These are phyloP conservation scores for Danionella cerebrum DNA, from an alignment of 2,113 vertebrate genomes.

Conservation along the genomic window DNA sequence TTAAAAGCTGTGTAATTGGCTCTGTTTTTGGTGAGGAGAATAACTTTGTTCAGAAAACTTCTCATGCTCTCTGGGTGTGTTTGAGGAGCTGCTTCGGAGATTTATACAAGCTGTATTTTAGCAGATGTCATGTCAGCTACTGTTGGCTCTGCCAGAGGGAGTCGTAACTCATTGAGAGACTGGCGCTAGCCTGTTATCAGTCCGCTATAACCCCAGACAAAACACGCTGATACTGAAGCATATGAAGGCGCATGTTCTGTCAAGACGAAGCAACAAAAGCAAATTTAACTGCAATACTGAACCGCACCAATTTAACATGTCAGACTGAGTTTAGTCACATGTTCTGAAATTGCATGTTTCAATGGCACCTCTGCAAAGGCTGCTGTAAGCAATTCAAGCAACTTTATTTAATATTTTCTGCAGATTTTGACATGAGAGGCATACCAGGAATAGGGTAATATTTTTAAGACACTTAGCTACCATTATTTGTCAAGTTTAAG, in stretches of 20 bases:
- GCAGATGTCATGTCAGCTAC: constrained; percentile 44
- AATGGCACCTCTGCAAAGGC: not conserved
- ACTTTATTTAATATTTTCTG: constrained; percentile 8
- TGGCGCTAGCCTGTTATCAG: constrained; percentile 57
- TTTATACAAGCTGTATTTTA: constrained; percentile 31
- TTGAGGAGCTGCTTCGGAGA: not conserved
- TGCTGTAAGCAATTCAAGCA: constrained; percentile 14
- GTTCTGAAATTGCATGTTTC: constrained; percentile 24
- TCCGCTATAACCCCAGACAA: constrained; percentile 42
- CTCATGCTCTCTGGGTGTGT: not conserved
- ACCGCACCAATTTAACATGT: constrained; percentile 21
- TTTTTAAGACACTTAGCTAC: not conserved
- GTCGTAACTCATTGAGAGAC: constrained; percentile 54
- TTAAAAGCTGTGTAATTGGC: constrained; percentile 55
- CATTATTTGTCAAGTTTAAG: not conserved
- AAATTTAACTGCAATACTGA: constrained; percentile 41
- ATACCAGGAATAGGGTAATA: too few relatives aligned
- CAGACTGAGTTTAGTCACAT: constrained; percentile 2
- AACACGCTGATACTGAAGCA: constrained; percentile 37
- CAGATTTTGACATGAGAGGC: not conserved
- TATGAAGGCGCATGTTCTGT: constrained; percentile 38
- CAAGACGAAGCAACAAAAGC: constrained; percentile 39
- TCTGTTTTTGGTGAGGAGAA: constrained; percentile 39
- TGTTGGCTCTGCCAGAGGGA: constrained; percentile 43
- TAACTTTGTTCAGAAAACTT: constrained; percentile 36